Percentiles rank a stretch among this genome's conserved stretches.
phyloP scores from a whole-genome alignment of 1,140 invertebrate genomes.

The Magallana gigas region DNA sequence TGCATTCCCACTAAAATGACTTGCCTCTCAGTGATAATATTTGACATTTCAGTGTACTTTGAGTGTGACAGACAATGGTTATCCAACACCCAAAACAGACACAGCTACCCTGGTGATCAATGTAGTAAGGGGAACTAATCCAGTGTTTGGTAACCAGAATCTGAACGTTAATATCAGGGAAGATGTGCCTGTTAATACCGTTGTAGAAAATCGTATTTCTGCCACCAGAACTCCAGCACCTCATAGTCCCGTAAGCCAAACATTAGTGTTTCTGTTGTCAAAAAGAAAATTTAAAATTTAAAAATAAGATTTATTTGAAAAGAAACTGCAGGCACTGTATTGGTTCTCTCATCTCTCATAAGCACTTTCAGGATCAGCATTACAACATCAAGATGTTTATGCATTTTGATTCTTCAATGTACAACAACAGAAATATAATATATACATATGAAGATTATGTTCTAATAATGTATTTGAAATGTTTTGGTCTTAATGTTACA shows the following conservation, averaged over 20 bases:
- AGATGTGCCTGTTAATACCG: slow-evolving; percentile 12
- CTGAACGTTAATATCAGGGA: slow-evolving; percentile 51
- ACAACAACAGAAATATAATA: too few species aligned
- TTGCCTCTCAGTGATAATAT: neutral
- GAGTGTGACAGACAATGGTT: slow-evolving; percentile 58
- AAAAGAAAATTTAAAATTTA: too few species aligned
- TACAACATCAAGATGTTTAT: too few species aligned
- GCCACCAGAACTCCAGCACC: slow-evolving; percentile 53
- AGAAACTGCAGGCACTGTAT: too few species aligned
- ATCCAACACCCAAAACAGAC: slow-evolving; percentile 55
- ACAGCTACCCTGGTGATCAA: slow-evolving; percentile 46
- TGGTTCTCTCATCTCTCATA: too few species aligned
- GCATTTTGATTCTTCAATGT: too few species aligned
- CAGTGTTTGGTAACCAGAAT: slow-evolving; percentile 41
- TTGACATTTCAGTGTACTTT: slow-evolving; percentile 55
- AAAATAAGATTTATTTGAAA: too few species aligned
- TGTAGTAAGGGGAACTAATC: slow-evolving; percentile 45
- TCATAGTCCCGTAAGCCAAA: slow-evolving; percentile 26
- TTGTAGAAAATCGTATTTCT: slow-evolving; percentile 34
- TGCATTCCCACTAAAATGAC: neutral
- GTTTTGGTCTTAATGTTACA: too few species aligned
- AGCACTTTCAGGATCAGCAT: too few species aligned
- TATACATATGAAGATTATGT: too few species aligned
- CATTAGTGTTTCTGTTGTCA: too few species aligned
- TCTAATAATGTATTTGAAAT: too few species aligned